Conservation (phyloP, 2,113 vertebrate species). For the Pelvicachromis taeniatus region DNA sequence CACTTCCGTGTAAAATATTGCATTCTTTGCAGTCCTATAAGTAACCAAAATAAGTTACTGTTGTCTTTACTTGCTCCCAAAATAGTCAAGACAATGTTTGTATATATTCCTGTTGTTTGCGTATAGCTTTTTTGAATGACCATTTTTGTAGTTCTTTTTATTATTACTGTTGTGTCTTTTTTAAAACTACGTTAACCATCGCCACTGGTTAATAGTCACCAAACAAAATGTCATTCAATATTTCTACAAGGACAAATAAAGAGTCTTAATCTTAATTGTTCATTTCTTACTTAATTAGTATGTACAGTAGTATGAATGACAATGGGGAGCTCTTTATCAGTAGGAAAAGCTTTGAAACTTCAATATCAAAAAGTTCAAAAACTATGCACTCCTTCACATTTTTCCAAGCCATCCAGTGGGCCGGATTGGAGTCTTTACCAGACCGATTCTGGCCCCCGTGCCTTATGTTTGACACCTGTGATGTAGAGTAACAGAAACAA, state of each 20-base stretch:
- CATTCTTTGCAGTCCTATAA: background rate
- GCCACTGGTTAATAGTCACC: background rate
- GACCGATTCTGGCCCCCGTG: background rate
- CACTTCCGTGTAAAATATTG: background rate
- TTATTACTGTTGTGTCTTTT: background rate
- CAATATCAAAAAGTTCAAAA: background rate
- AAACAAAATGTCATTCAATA: background rate
- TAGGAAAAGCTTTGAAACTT: background rate
- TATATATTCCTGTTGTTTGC: background rate
- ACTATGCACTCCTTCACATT: background rate
- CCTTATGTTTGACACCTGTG: background rate
- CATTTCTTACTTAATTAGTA: background rate
- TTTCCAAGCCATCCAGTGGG: background rate
- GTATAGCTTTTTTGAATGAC: background rate
- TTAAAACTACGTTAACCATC: background rate
- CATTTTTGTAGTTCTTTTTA: background rate
- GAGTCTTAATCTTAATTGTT: background rate
- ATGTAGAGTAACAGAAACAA: background rate
- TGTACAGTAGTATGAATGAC: background rate
- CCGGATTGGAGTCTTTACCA: background rate
- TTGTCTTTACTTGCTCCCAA: background rate
- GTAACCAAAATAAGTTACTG: background rate
- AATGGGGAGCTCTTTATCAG: background rate
- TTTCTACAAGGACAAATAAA: background rate
- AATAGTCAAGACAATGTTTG: background rate